phyloP scores from a whole-genome alignment of 1,140 invertebrate species.

The Hypsibius dujardini region DNA sequence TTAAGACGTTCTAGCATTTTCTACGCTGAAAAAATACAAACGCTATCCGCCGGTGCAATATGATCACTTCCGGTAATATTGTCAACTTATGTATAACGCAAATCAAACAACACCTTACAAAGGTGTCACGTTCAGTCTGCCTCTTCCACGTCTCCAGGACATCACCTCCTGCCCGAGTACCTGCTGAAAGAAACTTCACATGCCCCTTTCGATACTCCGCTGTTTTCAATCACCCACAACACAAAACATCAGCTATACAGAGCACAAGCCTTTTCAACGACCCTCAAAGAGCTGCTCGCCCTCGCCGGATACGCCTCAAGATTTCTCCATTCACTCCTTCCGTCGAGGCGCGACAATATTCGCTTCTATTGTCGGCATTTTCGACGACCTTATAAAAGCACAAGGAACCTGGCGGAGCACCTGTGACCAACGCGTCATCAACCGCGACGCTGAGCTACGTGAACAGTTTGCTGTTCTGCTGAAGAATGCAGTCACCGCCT shows the following conservation, averaged over 20 bases:
- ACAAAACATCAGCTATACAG: not conserved
- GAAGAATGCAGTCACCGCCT: not conserved
- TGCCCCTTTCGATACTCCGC: not conserved
- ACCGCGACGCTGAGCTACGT: not conserved
- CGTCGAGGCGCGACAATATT: conserved; percentile 3
- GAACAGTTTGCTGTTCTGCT: no score
- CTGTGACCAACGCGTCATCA: not conserved
- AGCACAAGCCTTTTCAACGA: not conserved
- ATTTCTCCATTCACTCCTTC: not conserved
- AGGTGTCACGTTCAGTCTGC: no score
- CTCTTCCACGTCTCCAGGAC: no score
- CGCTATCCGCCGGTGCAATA: not conserved
- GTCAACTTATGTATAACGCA: not conserved
- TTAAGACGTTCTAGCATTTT: not conserved
- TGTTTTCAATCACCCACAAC: not conserved
- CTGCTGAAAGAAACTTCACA: not conserved
- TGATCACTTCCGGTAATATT: not conserved
- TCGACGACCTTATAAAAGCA: not conserved
- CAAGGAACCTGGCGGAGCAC: not conserved
- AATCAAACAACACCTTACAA: not conserved
- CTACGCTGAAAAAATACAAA: not conserved
- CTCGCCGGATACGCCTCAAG: not conserved
- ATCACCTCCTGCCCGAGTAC: not conserved
- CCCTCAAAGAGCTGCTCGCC: no score
- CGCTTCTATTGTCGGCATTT: not conserved